These are phyloP conservation scores for Turnix velox DNA, from an alignment of 2,113 vertebrate species.

Conservation along the genomic window DNA sequence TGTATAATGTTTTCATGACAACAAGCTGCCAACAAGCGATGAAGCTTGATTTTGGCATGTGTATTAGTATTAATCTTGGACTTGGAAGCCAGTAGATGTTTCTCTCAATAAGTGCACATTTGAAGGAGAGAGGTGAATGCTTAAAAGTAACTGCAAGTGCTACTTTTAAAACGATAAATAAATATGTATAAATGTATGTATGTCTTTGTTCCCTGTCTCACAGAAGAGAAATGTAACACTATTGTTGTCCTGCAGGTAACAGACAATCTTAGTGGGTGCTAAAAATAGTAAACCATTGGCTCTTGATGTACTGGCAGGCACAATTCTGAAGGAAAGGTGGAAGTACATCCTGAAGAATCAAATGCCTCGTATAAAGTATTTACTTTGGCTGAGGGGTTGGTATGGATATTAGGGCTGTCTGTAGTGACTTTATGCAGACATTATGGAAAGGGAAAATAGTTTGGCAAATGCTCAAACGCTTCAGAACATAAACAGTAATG, in stretches of 20 bases:
- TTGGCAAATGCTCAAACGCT: not conserved
- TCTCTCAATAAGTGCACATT: slow-evolving; percentile 56
- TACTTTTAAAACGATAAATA: slow-evolving; percentile 55
- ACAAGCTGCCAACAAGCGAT: slow-evolving; percentile 54
- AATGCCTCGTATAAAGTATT: not conserved
- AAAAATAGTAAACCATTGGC: not conserved
- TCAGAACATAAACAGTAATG: not conserved
- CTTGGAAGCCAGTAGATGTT: slow-evolving; percentile 65
- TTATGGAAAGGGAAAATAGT: not conserved
- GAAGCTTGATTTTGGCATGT: slow-evolving; percentile 58
- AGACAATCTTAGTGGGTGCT: not conserved
- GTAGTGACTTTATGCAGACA: not conserved
- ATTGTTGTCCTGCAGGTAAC: not conserved
- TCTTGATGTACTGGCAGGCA: not conserved
- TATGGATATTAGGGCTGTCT: not conserved
- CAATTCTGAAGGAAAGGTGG: not conserved
- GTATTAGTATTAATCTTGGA: slow-evolving; percentile 59
- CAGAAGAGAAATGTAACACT: not conserved
- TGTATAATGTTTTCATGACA: slow-evolving; percentile 36
- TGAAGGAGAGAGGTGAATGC: slow-evolving; percentile 56
- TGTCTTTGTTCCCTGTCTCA: slow-evolving; percentile 55
- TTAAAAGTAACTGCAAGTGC: slow-evolving; percentile 52
- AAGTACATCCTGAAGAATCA: not conserved
- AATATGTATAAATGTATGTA: slow-evolving; percentile 58
- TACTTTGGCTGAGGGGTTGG: not conserved